Evolutionary conservation across 2,888 invertebrate genomes (phyloP), one percentile per base, ranked within the genome.

Genomic region (Protophormia terraenovae): DNA sequence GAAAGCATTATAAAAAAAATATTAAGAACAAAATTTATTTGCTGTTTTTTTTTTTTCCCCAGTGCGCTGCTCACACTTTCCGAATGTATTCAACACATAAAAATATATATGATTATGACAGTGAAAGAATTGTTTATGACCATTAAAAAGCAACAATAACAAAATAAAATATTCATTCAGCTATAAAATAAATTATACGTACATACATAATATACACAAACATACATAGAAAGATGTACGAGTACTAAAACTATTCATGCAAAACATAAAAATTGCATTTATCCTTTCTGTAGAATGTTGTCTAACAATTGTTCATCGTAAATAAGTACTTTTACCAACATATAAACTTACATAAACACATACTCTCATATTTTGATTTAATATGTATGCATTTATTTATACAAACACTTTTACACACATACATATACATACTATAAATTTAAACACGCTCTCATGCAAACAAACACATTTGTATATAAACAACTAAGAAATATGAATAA

Each of bases 61-160:
- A 10, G 22, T n/a, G n/a, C 22, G 45, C n/a, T 78, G 53, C n/a
- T 60, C 35, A 35, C 58, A 58, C 24, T 77, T 71, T 50, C 1
- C n/a, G 14, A 58, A 32, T 53, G 53, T 41, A 71, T 58, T 45
- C 45, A 60, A 38, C 55, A 80, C 64, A 66, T 64, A 53, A 55
- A 64, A 24, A 53, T 32, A 62, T 50, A 35, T n/a, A 45, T 41
- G 41, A 45, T n/a, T 72, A 32, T 78, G 60, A 73, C 73, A 53
- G 73, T 27, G 35, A 24, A 29, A 79, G 64, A 75, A 79, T 83
- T 83, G 75, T 83, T 79, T 83, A 79, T 73, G 35, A 12, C 75
- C 62, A 75, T 79, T 79, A 75, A 69, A 73, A 79, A 58, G 62
- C 62, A 79, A 79, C 58, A 77, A 73, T 71, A 73, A 79, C 73